Evolutionary conservation across 2,888 invertebrate genomes (phyloP).

Genomic region (Cantharis lateralis): DNA sequence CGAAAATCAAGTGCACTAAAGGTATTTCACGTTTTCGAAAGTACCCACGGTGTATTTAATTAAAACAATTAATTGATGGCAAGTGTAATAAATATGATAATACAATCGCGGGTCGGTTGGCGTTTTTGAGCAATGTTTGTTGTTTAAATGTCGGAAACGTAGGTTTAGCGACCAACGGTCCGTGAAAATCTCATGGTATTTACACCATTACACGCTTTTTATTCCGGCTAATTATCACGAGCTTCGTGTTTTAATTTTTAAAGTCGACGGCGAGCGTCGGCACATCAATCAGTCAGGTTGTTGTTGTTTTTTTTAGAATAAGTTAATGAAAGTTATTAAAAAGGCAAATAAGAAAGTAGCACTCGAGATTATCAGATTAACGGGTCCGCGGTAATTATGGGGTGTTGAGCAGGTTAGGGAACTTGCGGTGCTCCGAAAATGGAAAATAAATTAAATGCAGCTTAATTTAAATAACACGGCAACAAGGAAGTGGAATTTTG

Average conservation of each 20-base stretch:
- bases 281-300: not conserved
- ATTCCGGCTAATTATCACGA: constrained; percentile 48
- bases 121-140: not conserved
- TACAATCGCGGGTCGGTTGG: not conserved
- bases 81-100: constrained; percentile 42
- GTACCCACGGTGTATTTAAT: not conserved
- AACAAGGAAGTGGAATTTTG: not conserved
- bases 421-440: not conserved
- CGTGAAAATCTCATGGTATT: constrained; percentile 53
- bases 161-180: constrained; percentile 48
- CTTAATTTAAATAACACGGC: not conserved
- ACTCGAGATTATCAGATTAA: not conserved
- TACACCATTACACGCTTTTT: constrained; percentile 52
- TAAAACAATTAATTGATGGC: constrained; percentile 1
- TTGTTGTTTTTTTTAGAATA: not conserved
- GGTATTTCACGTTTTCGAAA: constrained; percentile 1
- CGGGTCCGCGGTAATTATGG: not conserved
- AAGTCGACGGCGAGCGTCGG: not conserved
- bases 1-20: not conserved
- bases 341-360: not conserved
- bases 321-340: not conserved
- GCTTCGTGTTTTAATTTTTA: constrained; percentile 44
- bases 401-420: not conserved
- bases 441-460: not conserved
- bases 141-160: constrained; percentile 48